Evolutionary conservation across 1,140 invertebrate species (phyloP).

Genomic region (Gonatopus flavifemur): DNA sequence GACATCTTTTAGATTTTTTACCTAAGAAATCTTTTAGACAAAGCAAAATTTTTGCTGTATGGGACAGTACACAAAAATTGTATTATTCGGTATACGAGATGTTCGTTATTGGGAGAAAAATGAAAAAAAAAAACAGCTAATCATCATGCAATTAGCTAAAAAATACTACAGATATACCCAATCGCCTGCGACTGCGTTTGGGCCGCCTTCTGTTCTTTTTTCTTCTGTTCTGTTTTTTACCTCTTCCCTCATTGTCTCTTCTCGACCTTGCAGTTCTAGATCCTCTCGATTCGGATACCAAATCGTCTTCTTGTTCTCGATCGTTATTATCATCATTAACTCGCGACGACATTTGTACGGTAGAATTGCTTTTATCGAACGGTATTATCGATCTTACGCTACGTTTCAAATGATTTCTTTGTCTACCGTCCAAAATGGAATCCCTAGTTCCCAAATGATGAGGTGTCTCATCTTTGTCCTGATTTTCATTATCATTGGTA

Average conservation of each 20-base stretch:
- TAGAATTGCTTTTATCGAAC: slow-evolving; percentile 6
- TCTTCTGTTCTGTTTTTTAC: slow-evolving; percentile 48
- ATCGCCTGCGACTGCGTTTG: slow-evolving; percentile 50
- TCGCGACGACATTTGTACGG: slow-evolving; percentile 9
- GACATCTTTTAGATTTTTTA: too few relatives aligned
- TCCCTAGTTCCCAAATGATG: too few relatives aligned
- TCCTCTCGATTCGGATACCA: slow-evolving; percentile 30
- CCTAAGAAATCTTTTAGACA: too few relatives aligned
- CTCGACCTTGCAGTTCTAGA: slow-evolving; percentile 29
- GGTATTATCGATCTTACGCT: slow-evolving; percentile 15
- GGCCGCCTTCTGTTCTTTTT: slow-evolving; percentile 40
- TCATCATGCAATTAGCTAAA: slow-evolving; percentile 18
- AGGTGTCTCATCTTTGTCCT: too few relatives aligned
- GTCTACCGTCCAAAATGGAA: too few relatives aligned
- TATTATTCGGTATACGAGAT: too few relatives aligned
- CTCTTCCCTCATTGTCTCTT: slow-evolving; percentile 46
- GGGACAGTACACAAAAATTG: too few relatives aligned
- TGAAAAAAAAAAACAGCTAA: slow-evolving; percentile 4
- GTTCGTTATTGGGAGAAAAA: too few relatives aligned
- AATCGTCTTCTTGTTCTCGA: too few relatives aligned
- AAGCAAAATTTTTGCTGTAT: too few relatives aligned
- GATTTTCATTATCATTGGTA: too few relatives aligned
- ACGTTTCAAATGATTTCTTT: too few relatives aligned
- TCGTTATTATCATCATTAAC: slow-evolving; percentile 15
- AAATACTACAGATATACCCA: slow-evolving; percentile 46